Evolutionary conservation across 2,797 vertebrate species (phyloP), one percentile per base, ranked within the genome.

Genomic region (Pangasius mekongensis): DNA sequence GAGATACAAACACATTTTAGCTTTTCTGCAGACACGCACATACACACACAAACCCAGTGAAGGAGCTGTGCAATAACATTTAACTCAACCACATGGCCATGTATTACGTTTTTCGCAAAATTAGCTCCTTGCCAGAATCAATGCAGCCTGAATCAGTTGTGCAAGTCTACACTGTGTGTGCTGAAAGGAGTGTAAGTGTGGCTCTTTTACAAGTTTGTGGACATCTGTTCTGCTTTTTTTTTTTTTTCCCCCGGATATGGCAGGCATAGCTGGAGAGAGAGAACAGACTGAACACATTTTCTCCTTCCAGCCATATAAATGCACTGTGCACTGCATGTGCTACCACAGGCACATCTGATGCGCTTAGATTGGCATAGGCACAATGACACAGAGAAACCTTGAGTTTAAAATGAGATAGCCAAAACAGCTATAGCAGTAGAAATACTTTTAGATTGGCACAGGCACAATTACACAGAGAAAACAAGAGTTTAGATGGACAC

Each of bases 241-340:
- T 33, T 64, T 30, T 80, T 43, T 60, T 87, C 0, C 4, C 6
- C 36, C 5, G 13, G 39, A 62, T 60, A 87, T 14, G 39, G 18
- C 30, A 58, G 64, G 52, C 49, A 33, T 62, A 83, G 11, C 77
- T 47, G 77, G 76, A 80, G 13, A 85, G 24, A 78, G 30, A 47
- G 80, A 87, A 64, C 80, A 74, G 54, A 86, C 43, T 39, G 60
- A 67, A 87, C 87, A 69, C 73, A 67, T 64, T 85, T 87, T 36
- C 62, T 64, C 82, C 84, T 89, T 85, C 64, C 71, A 86, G 87
- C 69, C 66, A 87, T 80, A 74, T 64, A 89, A 89, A 89, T 84
- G 58, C 24, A 33, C 9, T 49, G 85, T 87, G 82, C 24, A 33
- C 9, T 49, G 85, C 85, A 82, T 52, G 22, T 82, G 64, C 24